These are phyloP conservation scores for Hystrix cristata DNA, from an alignment of 2,113 vertebrate genomes.

Conservation along the genomic window DNA sequence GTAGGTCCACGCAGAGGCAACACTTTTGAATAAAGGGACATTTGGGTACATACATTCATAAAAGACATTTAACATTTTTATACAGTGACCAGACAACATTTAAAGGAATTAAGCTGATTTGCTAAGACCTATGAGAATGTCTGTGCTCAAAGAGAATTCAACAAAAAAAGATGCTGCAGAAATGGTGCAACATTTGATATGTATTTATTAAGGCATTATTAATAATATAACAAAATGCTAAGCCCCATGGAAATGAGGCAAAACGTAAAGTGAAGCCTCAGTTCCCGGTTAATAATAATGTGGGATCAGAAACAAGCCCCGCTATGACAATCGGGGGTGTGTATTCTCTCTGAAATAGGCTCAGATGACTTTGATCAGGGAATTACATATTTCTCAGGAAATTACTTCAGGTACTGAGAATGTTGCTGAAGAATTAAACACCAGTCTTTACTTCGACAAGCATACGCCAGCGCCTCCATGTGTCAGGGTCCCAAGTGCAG, in stretches of 20 bases:
- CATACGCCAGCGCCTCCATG: neutral
- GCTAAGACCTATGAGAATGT: neutral
- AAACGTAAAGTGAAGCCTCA: neutral
- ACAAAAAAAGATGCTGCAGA: neutral
- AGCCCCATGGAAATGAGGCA: neutral
- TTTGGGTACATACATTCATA: neutral
- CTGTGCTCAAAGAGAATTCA: neutral
- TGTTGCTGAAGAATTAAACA: neutral
- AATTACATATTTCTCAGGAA: neutral
- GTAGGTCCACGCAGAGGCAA: neutral
- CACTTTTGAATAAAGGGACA: neutral
- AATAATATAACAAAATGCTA: neutral
- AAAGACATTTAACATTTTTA: neutral
- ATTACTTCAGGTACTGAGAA: neutral
- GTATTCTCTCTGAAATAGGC: neutral
- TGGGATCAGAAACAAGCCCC: neutral
- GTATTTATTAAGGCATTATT: neutral
- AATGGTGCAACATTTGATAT: neutral
- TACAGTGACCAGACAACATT: neutral
- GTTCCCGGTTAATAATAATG: neutral
- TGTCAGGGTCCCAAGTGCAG: neutral
- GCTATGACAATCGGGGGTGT: neutral
- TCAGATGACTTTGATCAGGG: neutral
- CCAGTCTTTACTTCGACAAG: neutral
- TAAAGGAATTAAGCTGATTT: slow-evolving; percentile 5